Evolutionary conservation across 2,888 invertebrate genomes (phyloP).

Genomic region (Orgyia antiqua): DNA sequence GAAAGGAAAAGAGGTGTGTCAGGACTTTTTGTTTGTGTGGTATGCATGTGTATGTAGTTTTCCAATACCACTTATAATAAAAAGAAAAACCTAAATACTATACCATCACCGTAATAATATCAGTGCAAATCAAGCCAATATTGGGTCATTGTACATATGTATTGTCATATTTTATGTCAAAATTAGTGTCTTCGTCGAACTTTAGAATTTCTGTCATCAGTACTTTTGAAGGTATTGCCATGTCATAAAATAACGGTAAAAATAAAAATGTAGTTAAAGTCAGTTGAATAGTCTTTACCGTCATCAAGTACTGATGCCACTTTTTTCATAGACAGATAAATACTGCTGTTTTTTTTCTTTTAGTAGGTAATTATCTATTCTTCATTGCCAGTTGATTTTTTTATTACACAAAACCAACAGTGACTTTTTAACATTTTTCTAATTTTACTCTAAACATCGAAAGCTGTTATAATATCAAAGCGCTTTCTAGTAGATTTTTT

Average conservation of each 20-base stretch:
- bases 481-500: conserved; percentile 18
- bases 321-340: conserved; percentile 5
- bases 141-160: conserved; percentile 11
- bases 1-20: conserved; percentile 27
- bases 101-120: conserved; percentile 17
- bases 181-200: conserved; percentile 9
- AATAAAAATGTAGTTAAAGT: too few species aligned
- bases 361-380: neutral
- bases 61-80: conserved; percentile 20
- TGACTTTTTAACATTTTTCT: conserved; percentile 13
- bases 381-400: conserved; percentile 1
- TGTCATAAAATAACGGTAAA: too few species aligned
- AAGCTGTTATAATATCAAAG: conserved; percentile 22
- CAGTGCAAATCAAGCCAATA: conserved; percentile 12
- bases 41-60: conserved; percentile 23
- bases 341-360: conserved; percentile 4
- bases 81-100: too few species aligned
- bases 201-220: conserved; percentile 13
- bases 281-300: too few species aligned
- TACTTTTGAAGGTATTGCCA: conserved; percentile 8
- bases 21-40: conserved; percentile 19
- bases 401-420: conserved; percentile 10
- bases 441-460: conserved; percentile 23
- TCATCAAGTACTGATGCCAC: conserved; percentile 7
- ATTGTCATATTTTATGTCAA: conserved; percentile 9